A percentile compares a stretch with the other conserved stretches of the same genome.
phyloP scores from a whole-genome alignment of 2,888 invertebrate genomes.

The Eurois occulta region DNA sequence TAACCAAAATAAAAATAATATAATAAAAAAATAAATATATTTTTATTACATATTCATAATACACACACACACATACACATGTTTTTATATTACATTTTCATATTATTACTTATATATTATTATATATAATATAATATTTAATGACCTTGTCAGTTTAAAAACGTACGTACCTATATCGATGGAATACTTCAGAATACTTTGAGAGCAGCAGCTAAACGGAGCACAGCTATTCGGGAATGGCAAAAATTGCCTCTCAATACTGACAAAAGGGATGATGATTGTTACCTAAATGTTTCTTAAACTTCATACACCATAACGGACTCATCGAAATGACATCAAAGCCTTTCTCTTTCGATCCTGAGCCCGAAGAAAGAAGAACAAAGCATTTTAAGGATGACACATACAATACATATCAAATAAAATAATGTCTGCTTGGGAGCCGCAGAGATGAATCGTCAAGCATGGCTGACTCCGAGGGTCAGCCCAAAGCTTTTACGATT shows the following conservation, averaged over 20 bases:
- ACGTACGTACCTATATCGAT: no score
- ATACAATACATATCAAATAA: conserved; percentile 29
- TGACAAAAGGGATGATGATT: neutral
- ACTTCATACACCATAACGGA: neutral
- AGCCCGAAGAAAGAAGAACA: conserved; percentile 29
- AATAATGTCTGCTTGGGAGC: conserved; percentile 34
- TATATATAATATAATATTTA: no score
- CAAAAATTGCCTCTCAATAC: neutral
- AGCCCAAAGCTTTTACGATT: conserved; percentile 56
- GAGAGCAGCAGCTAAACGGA: neutral
- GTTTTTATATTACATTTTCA: no score
- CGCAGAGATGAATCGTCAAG: conserved; percentile 52
- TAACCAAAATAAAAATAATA: no score
- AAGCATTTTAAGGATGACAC: conserved; percentile 47
- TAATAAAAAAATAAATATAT: no score
- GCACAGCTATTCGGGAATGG: neutral
- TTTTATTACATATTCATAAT: no score
- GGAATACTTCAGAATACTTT: neutral
- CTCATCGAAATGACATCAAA: neutral
- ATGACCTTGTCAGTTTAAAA: no score
- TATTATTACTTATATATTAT: no score
- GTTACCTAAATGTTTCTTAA: neutral
- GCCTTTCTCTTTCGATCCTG: conserved; percentile 6
- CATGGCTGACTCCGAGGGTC: conserved; percentile 57
- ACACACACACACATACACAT: no score